Percentiles rank a stretch among this genome's conserved stretches.
Evolutionary conservation across 1,140 invertebrate genomes (phyloP).

Genomic region (Antheraea pernyi): DNA sequence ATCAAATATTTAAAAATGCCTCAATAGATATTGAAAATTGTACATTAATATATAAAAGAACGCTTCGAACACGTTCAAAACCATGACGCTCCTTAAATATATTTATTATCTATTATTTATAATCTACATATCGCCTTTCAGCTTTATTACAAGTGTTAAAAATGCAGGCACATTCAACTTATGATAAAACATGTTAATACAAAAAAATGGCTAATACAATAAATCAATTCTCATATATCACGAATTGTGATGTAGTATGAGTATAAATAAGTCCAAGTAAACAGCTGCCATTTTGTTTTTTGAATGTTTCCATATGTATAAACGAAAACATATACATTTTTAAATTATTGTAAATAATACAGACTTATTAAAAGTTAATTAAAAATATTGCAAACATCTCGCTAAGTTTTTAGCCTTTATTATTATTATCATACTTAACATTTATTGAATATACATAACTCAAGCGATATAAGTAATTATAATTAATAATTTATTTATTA

Average conservation of each 20-base stretch:
- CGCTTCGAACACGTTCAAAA: constrained; percentile 34
- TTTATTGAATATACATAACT: constrained; percentile 62
- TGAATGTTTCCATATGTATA: not conserved
- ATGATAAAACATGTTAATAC: constrained; percentile 38
- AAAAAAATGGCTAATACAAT: constrained; percentile 54
- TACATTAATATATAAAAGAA: constrained; percentile 58
- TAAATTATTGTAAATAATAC: constrained; percentile 36
- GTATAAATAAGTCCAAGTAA: constrained; percentile 6
- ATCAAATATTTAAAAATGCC: constrained; percentile 72
- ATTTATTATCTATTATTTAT: not conserved
- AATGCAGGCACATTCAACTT: constrained; percentile 65
- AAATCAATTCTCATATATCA: constrained; percentile 45
- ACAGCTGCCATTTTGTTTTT: constrained; percentile 27
- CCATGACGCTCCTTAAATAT: no score
- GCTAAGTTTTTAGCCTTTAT: constrained; percentile 42
- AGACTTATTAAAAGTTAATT: constrained; percentile 45
- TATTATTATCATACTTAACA: constrained; percentile 53
- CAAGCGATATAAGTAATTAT: constrained; percentile 35
- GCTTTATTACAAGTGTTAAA: constrained; percentile 20
- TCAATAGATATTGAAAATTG: constrained; percentile 59
- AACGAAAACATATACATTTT: not conserved
- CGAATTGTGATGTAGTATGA: constrained; percentile 62
- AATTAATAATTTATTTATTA: constrained; percentile 31
- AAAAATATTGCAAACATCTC: constrained; percentile 37
- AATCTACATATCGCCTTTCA: not conserved